A percentile compares a stretch with the other conserved stretches of the same genome.
Evolutionary conservation across 1,140 invertebrate species (phyloP).

Genomic region (Capitella teleta): DNA sequence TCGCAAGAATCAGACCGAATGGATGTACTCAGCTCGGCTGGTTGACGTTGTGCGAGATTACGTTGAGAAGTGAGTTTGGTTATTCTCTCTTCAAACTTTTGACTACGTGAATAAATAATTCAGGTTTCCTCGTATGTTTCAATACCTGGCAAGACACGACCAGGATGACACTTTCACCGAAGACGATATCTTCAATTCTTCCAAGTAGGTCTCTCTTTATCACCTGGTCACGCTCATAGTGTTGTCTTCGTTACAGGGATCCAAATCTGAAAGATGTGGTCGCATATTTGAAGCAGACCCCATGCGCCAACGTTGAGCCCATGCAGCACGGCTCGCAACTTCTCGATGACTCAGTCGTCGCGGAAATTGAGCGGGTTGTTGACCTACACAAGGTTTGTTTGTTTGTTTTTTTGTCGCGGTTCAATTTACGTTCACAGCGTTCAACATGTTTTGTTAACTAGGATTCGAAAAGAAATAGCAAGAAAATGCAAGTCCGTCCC

Average conservation of each 20-base stretch:
- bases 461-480: conserved; percentile 46
- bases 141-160: conserved; percentile 37
- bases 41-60: conserved; percentile 60
- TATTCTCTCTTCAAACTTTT: conserved; percentile 16
- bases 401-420: background rate
- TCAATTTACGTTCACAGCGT: too few relatives aligned
- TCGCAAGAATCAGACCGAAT: conserved; percentile 51
- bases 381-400: conserved; percentile 33
- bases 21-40: conserved; percentile 71
- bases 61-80: conserved; percentile 46
- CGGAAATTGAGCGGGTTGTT: conserved; percentile 49
- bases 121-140: conserved; percentile 63
- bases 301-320: conserved; percentile 48
- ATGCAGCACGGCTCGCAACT: conserved; percentile 56
- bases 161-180: conserved; percentile 25
- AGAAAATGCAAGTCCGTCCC: conserved; percentile 67
- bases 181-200: conserved; percentile 24
- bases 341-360: conserved; percentile 58
- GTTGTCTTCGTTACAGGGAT: background rate
- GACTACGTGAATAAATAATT: conserved; percentile 2
- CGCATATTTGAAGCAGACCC: conserved; percentile 60
- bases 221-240: background rate
- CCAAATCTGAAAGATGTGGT: conserved; percentile 47
- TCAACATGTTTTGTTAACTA: too few relatives aligned
- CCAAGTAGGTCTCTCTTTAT: conserved; percentile 19